Base-by-base conservation (phyloP, 1,140 invertebrate species). In the Drosophila prosaltans region DNA sequence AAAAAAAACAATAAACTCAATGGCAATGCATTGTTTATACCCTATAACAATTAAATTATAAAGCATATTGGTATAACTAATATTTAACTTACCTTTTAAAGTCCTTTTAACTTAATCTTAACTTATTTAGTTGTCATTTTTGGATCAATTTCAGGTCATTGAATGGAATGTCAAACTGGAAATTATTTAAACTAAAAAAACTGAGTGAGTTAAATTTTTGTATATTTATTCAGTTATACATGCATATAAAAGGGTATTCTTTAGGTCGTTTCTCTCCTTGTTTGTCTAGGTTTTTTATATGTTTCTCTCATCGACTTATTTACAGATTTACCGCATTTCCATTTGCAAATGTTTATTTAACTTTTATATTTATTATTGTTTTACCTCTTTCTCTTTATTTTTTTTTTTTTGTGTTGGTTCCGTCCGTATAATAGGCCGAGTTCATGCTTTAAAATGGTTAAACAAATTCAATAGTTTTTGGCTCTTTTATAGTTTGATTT, bases 321-420 rank as follows among this genome's bases (percentile, higher is more conserved):
- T 61, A 55, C 54, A 64, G 78, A 73, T 75, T 80, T 80, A 40
- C 59, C 73, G 64, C 65, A 74, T 65, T 80, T 80, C 32, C 48
- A 63, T 16, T 16, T 16, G 64, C 59, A 80, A 80, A 80, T 80
- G 73, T 80, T 80, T 71, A 68, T 74, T 54, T 67, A 74, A 63
- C 72, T 67, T 74, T 36, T 80, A 63, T 75, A 54, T 71, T 66
- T 61, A 43, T 41, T 61, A 63, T 67, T 65, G 65, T 43, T 61
- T 45, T 63, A 24, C 48, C 58, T 66, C 66, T 62, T 64, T 45
- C 58, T 45, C 39, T 63, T 16, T 48, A 48, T 21, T 48, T 48
- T 21, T 48, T 21, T 48, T 48, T 21, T 48, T 48, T 48, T 3
- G 16, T 16, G 16, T 30, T 30, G 2, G 41, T 16, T 24, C 45